These are phyloP conservation scores for Karalla daura DNA, from an alignment of 2,797 vertebrate genomes.

Conservation along the genomic window DNA sequence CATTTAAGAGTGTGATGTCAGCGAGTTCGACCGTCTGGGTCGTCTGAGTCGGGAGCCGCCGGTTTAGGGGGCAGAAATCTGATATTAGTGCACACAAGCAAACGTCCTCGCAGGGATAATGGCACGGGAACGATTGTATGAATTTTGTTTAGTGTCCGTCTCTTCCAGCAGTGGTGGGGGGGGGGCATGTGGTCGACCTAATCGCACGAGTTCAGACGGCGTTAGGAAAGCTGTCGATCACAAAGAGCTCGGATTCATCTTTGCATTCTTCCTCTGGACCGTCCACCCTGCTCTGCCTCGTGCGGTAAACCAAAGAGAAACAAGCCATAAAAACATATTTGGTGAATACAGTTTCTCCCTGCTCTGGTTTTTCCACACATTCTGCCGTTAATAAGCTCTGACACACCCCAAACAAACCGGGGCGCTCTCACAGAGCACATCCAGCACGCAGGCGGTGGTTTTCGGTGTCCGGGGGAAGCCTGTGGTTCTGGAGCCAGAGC, in stretches of 20 bases:
- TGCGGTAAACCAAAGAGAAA: constrained; percentile 54
- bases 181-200: constrained; percentile 39
- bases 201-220: constrained; percentile 17
- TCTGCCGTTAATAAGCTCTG: constrained; percentile 72
- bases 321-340: constrained; percentile 65
- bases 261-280: constrained; percentile 31
- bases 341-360: constrained; percentile 43
- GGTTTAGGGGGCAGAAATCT: constrained; percentile 39
- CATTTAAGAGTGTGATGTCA: not conserved
- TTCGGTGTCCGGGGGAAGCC: constrained; percentile 76
- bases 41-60: not conserved
- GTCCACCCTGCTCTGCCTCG: constrained; percentile 40
- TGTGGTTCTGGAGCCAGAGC: constrained; percentile 87
- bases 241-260: constrained; percentile 35
- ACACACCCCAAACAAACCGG: constrained; percentile 76
- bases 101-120: constrained; percentile 28
- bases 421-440: constrained; percentile 59
- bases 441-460: constrained; percentile 59
- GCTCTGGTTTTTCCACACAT: constrained; percentile 73
- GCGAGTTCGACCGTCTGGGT: constrained; percentile 1
- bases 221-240: constrained; percentile 42
- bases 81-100: constrained; percentile 45
- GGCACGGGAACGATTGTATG: constrained; percentile 16
- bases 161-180: constrained; percentile 24
- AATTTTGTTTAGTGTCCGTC: constrained; percentile 41